Base-by-base conservation (phyloP, 2,797 vertebrate species). In the Atherinosoma microstoma region DNA sequence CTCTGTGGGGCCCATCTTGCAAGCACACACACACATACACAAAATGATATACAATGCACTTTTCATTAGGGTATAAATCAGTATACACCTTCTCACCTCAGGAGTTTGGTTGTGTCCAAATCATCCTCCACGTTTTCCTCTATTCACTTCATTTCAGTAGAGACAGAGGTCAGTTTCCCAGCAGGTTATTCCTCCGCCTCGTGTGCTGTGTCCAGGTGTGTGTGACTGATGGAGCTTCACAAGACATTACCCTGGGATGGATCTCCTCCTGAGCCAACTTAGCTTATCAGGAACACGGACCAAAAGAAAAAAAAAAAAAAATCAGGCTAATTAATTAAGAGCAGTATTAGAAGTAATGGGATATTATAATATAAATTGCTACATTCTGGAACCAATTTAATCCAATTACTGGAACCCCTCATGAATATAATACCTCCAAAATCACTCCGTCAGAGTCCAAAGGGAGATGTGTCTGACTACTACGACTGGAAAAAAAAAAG, bases 311-410 rank as follows among this genome's bases (percentile, higher is more conserved):
- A 4, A 16, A 57, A 40, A 70, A 79, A 87, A 92, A 89, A 92
- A 91, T 80, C 88, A 93, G 92, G 92, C 93, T 94, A 95, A 96
- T 95, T 95, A 95, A 96, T 95, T 96, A 95, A 95, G 94, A 94
- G 92, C 94, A 95, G 94, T 95, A 95, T 95, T 95, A 94, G 93
- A 94, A 95, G 94, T 96, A 95, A 95, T 95, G 93, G 94, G 94
- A 95, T 95, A 96, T 96, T 95, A 95, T 95, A 96, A 95, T 96
- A 95, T 96, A 95, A 96, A 96, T 95, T 95, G 94, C 94, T 95
- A 96, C 95, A 96, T 95, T 96, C 95, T 96, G 94, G 94, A 96
- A 95, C 94, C 95, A 95, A 96, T 95, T 95, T 96, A 95, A 96
- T 96, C 95, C 94, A 95, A 96, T 96, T 96, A 96, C 94, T 94